Evolutionary conservation across 2,888 invertebrate species (phyloP).

Genomic region (Melitaea athalia): DNA sequence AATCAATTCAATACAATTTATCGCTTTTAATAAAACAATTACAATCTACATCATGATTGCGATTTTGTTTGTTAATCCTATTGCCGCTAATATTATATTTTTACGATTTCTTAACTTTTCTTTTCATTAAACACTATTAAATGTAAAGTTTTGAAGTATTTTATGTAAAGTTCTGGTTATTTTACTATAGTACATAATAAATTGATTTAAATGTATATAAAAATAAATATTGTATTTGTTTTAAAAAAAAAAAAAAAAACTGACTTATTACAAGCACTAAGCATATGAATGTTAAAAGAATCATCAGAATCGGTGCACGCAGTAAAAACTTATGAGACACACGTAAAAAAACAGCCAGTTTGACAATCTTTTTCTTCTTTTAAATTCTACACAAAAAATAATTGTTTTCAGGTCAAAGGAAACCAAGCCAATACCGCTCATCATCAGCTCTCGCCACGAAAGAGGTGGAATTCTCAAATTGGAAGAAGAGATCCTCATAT

Average conservation of each 20-base stretch:
- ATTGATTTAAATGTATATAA: no score
- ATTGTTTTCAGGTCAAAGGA: slow-evolving; percentile 73
- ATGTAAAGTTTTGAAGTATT: no score
- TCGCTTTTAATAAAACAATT: slow-evolving; percentile 18
- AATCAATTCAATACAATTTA: slow-evolving; percentile 27
- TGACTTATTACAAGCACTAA: no score
- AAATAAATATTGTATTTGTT: no score
- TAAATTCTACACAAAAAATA: background rate
- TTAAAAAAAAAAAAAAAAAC: no score
- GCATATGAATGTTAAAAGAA: no score
- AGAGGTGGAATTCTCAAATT: slow-evolving; percentile 91
- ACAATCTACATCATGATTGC: slow-evolving; percentile 12
- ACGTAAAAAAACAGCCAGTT: no score
- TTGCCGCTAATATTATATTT: background rate
- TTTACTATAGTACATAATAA: no score
- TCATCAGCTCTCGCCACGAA: slow-evolving; percentile 87
- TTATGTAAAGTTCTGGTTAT: no score
- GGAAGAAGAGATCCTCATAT: slow-evolving; percentile 94
- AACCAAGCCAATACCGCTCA: slow-evolving; percentile 81
- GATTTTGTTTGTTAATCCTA: background rate
- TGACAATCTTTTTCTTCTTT: no score
- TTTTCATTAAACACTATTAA: slow-evolving; percentile 25
- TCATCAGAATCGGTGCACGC: no score
- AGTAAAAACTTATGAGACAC: no score
- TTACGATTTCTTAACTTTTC: background rate